Conservation (phyloP, 2,113 vertebrate species). For the Rhadina sibilatrix region DNA sequence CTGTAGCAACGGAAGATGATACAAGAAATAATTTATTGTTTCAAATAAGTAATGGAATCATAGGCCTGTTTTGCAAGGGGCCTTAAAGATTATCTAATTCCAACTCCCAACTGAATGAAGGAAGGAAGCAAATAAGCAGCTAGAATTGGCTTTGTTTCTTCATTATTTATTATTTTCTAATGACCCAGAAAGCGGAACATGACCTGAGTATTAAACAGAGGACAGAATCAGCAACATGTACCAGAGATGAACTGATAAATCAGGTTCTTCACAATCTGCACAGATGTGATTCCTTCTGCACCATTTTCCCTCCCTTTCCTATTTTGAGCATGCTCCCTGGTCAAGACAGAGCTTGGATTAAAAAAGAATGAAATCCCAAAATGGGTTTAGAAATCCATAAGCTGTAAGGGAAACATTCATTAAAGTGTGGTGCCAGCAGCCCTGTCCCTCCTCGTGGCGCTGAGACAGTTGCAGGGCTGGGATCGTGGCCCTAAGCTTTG, state of each 20-base stretch:
- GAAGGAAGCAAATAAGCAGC: not conserved
- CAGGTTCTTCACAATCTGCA: not conserved
- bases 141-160: not conserved
- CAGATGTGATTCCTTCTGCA: not conserved
- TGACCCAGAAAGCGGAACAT: not conserved
- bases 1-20: not conserved
- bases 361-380: not conserved
- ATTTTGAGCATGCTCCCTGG: not conserved
- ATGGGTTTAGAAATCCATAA: not conserved
- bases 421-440: not conserved
- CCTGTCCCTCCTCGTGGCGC: not conserved
- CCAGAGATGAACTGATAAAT: not conserved
- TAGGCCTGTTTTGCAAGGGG: not conserved
- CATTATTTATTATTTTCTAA: not conserved
- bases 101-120: not conserved
- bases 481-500: not conserved
- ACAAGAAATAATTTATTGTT: not conserved
- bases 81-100: not conserved
- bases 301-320: accelerated
- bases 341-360: not conserved
- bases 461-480: not conserved
- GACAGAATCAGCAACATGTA: not conserved
- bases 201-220: not conserved
- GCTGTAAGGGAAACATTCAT: not conserved
- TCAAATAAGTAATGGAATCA: not conserved